Percentiles rank a stretch among this genome's conserved stretches.
These are phyloP conservation scores for Cephalopachus bancanus DNA, from an alignment of 2,797 vertebrate genomes.

Conservation along the genomic window DNA sequence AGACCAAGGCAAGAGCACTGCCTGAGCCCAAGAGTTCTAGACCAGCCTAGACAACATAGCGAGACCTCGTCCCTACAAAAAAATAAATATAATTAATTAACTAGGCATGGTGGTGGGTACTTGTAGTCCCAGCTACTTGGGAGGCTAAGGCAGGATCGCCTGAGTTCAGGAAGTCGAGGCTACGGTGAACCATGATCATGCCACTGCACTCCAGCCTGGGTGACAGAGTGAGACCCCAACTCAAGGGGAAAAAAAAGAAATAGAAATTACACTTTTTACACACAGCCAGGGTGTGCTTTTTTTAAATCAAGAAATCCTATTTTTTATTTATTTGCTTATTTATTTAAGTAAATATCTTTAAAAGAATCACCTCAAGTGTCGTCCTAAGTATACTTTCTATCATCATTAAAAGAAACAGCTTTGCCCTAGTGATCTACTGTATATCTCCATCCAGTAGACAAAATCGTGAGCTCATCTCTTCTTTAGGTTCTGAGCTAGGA, in stretches of 20 bases:
- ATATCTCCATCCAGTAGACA: not conserved
- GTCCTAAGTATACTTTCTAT: not conserved
- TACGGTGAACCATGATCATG: too few species aligned
- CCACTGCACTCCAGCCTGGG: too few species aligned
- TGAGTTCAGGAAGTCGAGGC: too few species aligned
- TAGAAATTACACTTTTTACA: not conserved
- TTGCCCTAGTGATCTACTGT: not conserved
- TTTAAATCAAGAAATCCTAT: not conserved
- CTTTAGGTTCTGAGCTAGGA: not conserved
- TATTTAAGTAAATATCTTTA: not conserved
- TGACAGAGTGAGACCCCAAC: too few species aligned
- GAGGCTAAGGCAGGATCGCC: too few species aligned
- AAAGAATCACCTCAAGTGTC: not conserved
- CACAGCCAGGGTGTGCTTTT: not conserved
- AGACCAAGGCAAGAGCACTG: too few species aligned
- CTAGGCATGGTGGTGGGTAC: too few species aligned
- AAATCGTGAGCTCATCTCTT: not conserved
- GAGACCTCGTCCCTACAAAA: too few species aligned
- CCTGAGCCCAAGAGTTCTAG: too few species aligned
- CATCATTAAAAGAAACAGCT: not conserved
- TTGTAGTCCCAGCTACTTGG: too few species aligned
- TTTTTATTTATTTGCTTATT: not conserved
- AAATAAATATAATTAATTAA: too few species aligned
- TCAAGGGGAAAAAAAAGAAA: not conserved
- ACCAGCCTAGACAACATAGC: too few species aligned